Conservation (phyloP, 1,140 invertebrate species). For the Heliconius nattereri region DNA sequence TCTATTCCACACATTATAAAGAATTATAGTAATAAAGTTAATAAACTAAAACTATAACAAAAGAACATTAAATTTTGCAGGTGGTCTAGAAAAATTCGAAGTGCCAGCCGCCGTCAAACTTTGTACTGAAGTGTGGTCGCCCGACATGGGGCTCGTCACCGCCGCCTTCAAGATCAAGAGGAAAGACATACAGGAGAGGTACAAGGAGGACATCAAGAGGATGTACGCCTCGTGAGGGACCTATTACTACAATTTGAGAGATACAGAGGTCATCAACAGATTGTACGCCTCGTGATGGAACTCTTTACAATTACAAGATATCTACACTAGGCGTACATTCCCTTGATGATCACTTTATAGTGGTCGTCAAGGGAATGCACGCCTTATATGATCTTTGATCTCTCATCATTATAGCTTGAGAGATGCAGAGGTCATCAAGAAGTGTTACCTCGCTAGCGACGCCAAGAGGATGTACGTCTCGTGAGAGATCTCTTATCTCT, state of each 20-base stretch:
- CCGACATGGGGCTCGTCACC: constrained; percentile 97
- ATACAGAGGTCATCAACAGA: background rate
- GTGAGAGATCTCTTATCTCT: constrained; percentile 79
- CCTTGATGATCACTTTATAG: too few relatives aligned
- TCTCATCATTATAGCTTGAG: constrained; percentile 69
- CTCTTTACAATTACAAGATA: background rate
- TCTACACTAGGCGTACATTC: too few relatives aligned
- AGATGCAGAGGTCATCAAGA: constrained; percentile 85
- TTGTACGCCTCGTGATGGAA: background rate
- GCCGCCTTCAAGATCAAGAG: constrained; percentile 98
- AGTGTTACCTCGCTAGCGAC: too few relatives aligned
- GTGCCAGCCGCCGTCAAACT: constrained; percentile 95
- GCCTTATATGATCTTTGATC: too few relatives aligned
- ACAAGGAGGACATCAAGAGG: constrained; percentile 81
- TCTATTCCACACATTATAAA: too few relatives aligned
- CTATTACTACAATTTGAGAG: background rate
- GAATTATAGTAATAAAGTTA: too few relatives aligned
- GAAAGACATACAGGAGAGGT: constrained; percentile 96
- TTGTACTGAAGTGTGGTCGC: constrained; percentile 95
- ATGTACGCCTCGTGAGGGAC: constrained; percentile 94
- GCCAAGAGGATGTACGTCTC: constrained; percentile 91
- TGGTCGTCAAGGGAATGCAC: constrained; percentile 88
- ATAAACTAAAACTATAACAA: background rate
- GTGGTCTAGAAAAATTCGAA: constrained; percentile 93
- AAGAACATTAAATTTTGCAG: constrained; percentile 70